Base-by-base conservation (phyloP, 1,140 invertebrate species). In the Adelges cooleyi region DNA sequence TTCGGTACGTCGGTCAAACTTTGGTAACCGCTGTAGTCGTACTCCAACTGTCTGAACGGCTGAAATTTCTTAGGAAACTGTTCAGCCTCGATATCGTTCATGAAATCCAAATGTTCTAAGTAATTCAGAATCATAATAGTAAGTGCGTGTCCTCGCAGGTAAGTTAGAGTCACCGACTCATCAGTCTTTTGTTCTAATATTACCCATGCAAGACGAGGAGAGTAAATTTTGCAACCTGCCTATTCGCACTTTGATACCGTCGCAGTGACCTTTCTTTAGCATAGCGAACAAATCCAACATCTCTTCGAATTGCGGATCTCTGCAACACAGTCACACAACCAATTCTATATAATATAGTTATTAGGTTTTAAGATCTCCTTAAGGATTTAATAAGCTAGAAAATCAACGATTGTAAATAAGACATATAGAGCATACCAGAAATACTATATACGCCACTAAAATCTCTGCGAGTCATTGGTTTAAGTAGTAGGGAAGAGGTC, bases 1-100 rank as follows among this genome's bases (percentile, higher is more conserved):
- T 85, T 86, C n/a, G 93, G 92, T 8, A 97, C 90, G 78, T 97
- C 92, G 1, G 92, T 95, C n/a, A 98, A 81, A 75, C 91, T 95
- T 78, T 95, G 91, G 77, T 96, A 97, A 49, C 92, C 90, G 73
- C 91, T 89, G 73, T 92, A 93, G 73, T 92, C 89, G 75, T 95
- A 90, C 73, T 94, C 83, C 54, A 95, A 75, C 76, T 95, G 90
- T 66, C 83, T 82, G 76, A 97, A 95, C 42, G 90, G 85, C 13
- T 79, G 82, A 69, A 90, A 81, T n/a, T n/a, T n/a, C n/a, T n/a
- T n/a, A 71, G 82, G 79, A 46, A 87, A 78, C 69, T 86, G 82
- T 1, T 84, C 81, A 49, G 85, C 80, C 70, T 86, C 75, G 74
- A 86, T 72, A 71, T 83, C 75, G 72, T 87, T 87, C 79, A 97